Conservation (phyloP, 2,797 vertebrate genomes). For the Protonibea diacanthus region DNA sequence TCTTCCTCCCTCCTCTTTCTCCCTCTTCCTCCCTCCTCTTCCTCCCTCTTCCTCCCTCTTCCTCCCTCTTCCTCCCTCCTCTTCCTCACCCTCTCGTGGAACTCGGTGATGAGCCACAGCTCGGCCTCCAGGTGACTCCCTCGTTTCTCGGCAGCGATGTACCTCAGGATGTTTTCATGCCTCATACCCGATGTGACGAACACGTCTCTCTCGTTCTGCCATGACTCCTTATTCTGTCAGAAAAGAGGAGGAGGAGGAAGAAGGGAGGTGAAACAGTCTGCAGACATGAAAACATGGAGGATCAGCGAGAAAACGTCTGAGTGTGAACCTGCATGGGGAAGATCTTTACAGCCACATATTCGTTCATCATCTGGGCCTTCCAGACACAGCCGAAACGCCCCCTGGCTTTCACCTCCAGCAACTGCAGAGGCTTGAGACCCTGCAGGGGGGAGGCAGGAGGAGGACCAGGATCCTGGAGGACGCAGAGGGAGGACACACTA, state of each 20-base stretch:
- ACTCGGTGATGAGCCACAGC: constrained; percentile 95
- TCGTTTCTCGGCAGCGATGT: constrained; percentile 91
- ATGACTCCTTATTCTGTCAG: constrained; percentile 92
- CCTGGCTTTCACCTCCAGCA: constrained; percentile 94
- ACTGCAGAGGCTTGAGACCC: constrained; percentile 92
- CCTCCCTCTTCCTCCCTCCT: not conserved
- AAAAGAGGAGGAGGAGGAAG: not conserved
- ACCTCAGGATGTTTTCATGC: constrained; percentile 93
- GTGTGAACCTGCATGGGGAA: constrained; percentile 92
- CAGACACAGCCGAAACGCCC: constrained; percentile 96
- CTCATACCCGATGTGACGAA: constrained; percentile 94
- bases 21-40: too few species aligned
- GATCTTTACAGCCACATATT: constrained; percentile 95
- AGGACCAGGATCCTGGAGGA: constrained; percentile 86
- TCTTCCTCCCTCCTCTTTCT: too few species aligned
- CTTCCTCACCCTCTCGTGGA: constrained; percentile 91
- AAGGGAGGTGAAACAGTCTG: not conserved
- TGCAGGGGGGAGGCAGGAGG: constrained; percentile 89
- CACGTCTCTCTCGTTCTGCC: constrained; percentile 92
- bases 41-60: not conserved
- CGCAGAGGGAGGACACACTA: not conserved
- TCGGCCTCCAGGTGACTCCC: constrained; percentile 91
- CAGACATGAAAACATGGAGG: rapidly evolving
- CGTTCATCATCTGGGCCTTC: constrained; percentile 95
- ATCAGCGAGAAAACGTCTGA: rapidly evolving